phyloP scores from a whole-genome alignment of 2,888 invertebrate genomes.

The Anorthoa munda region DNA sequence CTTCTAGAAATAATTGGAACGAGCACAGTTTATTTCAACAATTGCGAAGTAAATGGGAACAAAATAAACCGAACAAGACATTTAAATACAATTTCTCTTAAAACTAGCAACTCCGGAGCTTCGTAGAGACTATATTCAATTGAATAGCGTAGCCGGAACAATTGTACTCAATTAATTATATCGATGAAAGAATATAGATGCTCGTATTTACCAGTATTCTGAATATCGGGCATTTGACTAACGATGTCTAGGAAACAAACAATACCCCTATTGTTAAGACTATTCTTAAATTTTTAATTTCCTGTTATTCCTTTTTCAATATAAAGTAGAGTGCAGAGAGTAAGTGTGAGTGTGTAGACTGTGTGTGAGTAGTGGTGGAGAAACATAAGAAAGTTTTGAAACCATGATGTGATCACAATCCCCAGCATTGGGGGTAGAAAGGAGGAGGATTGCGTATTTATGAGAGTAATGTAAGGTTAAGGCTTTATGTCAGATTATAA shows the following conservation, averaged over 20 bases:
- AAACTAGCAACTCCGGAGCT: constrained; percentile 1
- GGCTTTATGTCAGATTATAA: too few species aligned
- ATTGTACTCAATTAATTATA: constrained; percentile 43
- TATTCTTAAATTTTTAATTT: neutral
- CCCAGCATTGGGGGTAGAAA: too few species aligned
- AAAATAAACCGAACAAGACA: constrained; percentile 27
- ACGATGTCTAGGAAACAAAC: constrained; percentile 20
- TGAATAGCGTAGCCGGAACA: constrained; percentile 20
- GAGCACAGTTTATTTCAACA: too few species aligned
- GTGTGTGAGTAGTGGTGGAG: too few species aligned
- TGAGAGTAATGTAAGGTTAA: too few species aligned
- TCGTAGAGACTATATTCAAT: constrained; percentile 40
- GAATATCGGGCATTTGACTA: constrained; percentile 42
- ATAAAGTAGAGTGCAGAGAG: too few species aligned
- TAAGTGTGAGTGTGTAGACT: too few species aligned
- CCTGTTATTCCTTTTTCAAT: too few species aligned
- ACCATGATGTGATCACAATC: too few species aligned
- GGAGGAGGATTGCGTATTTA: too few species aligned
- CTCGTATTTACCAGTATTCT: neutral
- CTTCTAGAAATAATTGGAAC: too few species aligned
- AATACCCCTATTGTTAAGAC: constrained; percentile 12
- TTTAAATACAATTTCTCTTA: neutral
- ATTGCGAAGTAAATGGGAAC: neutral
- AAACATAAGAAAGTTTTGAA: too few species aligned
- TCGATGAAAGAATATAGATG: constrained; percentile 24